Base-by-base conservation (phyloP, 2,797 vertebrate genomes). In the Syngnathus rostellatus region DNA sequence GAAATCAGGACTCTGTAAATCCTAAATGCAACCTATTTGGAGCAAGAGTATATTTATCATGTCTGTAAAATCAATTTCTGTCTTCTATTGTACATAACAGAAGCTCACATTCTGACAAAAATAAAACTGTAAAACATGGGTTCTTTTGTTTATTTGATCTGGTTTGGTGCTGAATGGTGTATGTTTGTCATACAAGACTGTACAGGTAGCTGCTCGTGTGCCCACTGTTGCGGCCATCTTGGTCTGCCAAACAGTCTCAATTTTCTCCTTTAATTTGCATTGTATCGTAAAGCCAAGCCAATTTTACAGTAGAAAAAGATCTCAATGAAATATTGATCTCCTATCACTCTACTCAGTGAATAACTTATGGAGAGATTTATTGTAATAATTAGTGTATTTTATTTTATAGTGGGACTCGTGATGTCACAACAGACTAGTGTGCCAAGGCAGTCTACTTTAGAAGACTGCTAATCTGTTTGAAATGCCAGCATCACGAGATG, bases 51-150 rank as follows among this genome's bases (percentile, higher is more conserved):
- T 92, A 90, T 92, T 91, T 91, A 92, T 89, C 74, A 83, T 77
- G 80, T 82, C 81, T 86, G 83, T 87, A 79, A 79, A 59, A 73
- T 83, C 80, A 83, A 79, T 88, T 89, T 89, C 81, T 87, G 85
- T 90, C 86, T 70, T 77, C 78, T 87, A 83, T 88, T 91, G 90
- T 92, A 91, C 81, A 91, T 92, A 91, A 86, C 80, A 87, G 85
- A 86, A 87, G 81, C 84, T 82, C 78, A 86, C 80, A 85, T 84
- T 88, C 82, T 69, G 63, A 83, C 57, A 63, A 82, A 83, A 90
- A 54, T 64, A 66, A 66, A 90, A 88, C 79, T 74, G 59, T 80
- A 72, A 84, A 81, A 81, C 53, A 64, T 2, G 25, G 11, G 0
- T 9, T 0, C n/a, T 57, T 25, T 19, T 17, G 8, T 8, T 48